phyloP scores from a whole-genome alignment of 2,888 invertebrate genomes.

The Campoplex capitator region DNA sequence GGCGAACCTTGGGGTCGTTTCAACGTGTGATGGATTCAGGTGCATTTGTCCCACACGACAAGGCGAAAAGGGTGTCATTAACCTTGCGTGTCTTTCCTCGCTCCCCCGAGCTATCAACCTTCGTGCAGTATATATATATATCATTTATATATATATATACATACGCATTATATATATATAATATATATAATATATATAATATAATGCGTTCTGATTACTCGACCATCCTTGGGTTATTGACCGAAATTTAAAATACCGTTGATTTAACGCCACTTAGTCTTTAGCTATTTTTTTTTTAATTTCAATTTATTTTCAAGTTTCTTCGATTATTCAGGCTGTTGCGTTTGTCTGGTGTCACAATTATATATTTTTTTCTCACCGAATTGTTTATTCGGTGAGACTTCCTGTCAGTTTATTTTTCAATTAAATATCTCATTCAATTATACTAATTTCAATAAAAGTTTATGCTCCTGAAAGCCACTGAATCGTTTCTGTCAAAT shows the following conservation, averaged over 20 bases:
- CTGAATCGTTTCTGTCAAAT: too few species aligned
- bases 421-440: too few species aligned
- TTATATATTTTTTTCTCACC: too few species aligned
- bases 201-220: slow-evolving; percentile 39
- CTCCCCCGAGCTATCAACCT: slow-evolving; percentile 51
- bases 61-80: slow-evolving; percentile 69
- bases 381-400: too few species aligned
- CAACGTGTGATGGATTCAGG: slow-evolving; percentile 72
- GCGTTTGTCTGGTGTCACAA: too few species aligned
- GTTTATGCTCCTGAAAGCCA: too few species aligned
- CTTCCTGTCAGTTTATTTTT: too few species aligned
- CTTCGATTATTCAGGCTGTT: too few species aligned
- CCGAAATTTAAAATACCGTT: slow-evolving; percentile 4
- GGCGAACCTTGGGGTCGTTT: slow-evolving; percentile 51
- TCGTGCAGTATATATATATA: background rate
- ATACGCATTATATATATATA: background rate
- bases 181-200: background rate
- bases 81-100: slow-evolving; percentile 50
- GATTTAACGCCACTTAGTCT: background rate
- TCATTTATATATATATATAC: background rate
- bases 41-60: slow-evolving; percentile 70
- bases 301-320: background rate
- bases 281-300: too few species aligned
- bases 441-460: too few species aligned
- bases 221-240: slow-evolving; percentile 21